These are phyloP conservation scores for Hydropsyche tenuis DNA, from an alignment of 1,140 invertebrate species.

Conservation along the genomic window DNA sequence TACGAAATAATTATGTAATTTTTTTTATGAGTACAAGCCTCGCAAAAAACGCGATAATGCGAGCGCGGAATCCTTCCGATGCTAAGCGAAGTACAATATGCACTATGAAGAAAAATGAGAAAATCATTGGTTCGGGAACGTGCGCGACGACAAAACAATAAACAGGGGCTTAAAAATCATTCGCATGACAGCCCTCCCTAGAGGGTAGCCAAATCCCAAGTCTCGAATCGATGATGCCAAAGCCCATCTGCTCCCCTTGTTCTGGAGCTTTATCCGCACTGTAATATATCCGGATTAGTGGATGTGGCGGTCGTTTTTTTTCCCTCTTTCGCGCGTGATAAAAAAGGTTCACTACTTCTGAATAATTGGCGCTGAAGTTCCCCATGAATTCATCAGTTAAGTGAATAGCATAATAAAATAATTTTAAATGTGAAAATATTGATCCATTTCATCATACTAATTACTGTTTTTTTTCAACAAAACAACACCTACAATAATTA, in stretches of 20 bases:
- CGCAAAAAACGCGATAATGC: background rate
- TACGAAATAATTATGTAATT: too few relatives aligned
- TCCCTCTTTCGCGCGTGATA: constrained; percentile 26
- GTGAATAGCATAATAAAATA: too few relatives aligned
- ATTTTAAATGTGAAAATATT: too few relatives aligned
- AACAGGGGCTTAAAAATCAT: constrained; percentile 39
- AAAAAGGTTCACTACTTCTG: constrained; percentile 1
- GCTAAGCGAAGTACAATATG: background rate
- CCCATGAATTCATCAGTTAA: too few relatives aligned
- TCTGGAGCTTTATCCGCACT: constrained; percentile 19
- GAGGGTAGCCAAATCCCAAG: constrained; percentile 29
- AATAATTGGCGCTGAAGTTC: background rate
- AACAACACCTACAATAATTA: too few relatives aligned
- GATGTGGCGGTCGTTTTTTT: constrained; percentile 30
- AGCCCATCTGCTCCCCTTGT: constrained; percentile 34
- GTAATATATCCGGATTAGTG: constrained; percentile 50
- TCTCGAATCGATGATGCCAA: constrained; percentile 29
- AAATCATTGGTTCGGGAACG: constrained; percentile 21
- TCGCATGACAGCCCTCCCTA: constrained; percentile 38
- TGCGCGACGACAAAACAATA: constrained; percentile 34
- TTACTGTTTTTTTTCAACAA: too few relatives aligned
- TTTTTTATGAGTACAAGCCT: background rate
- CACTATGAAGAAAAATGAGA: constrained; percentile 9
- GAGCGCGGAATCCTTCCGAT: background rate
- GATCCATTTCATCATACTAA: too few relatives aligned